These are phyloP conservation scores for Syngnathoides biaculeatus DNA, from an alignment of 2,113 vertebrate species.

Conservation along the genomic window DNA sequence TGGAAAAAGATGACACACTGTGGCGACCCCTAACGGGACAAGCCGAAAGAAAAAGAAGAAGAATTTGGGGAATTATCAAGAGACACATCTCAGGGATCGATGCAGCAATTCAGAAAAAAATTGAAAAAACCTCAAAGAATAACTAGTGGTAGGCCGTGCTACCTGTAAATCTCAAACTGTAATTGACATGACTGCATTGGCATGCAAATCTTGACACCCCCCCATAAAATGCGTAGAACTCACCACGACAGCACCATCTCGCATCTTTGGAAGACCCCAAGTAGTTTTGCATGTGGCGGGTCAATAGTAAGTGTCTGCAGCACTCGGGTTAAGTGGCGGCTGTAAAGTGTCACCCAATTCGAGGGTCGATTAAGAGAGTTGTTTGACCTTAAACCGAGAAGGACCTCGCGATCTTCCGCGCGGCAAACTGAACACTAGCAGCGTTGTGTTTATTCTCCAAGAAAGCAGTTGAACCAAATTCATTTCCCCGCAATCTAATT, in stretches of 20 bases:
- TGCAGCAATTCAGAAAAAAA: not conserved
- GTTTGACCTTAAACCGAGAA: conserved; percentile 35
- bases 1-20: no score
- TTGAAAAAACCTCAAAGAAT: not conserved
- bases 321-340: conserved; percentile 52
- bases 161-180: not conserved
- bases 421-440: not conserved
- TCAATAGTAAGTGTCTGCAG: conserved; percentile 64
- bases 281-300: conserved; percentile 16
- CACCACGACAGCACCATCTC: not conserved
- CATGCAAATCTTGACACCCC: not conserved
- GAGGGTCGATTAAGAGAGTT: conserved; percentile 54
- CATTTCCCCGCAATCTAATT: conserved; percentile 11
- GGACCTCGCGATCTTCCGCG: not conserved
- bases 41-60: no score
- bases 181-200: not conserved
- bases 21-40: no score
- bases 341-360: conserved; percentile 51
- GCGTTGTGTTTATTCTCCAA: not conserved
- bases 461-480: conserved; percentile 10
- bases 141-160: not conserved
- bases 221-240: not conserved
- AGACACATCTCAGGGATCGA: no score
- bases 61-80: no score
- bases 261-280: not conserved